These are phyloP conservation scores for Pygocentrus nattereri DNA, from an alignment of 2,797 vertebrate genomes.

Conservation along the genomic window DNA sequence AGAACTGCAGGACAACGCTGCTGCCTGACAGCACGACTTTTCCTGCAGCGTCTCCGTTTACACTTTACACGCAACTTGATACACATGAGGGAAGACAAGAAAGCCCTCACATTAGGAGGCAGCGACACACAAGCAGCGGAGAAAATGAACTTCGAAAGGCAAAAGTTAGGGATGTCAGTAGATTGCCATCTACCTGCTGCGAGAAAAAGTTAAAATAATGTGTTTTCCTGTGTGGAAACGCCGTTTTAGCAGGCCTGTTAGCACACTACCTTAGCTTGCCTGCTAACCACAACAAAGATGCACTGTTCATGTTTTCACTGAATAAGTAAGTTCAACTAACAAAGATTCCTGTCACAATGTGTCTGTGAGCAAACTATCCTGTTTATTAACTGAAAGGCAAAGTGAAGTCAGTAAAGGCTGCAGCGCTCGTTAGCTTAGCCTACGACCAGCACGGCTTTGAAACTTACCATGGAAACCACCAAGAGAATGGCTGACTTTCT, in stretches of 20 bases:
- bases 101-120: not conserved
- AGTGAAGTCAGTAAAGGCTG: not conserved
- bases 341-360: not conserved
- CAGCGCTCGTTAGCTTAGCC: not conserved
- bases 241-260: conserved; percentile 1
- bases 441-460: not conserved
- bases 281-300: not conserved
- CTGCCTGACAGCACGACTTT: not conserved
- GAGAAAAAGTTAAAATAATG: too few relatives aligned
- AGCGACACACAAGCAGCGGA: not conserved
- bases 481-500: not conserved
- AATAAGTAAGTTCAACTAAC: not conserved
- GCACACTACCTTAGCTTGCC: not conserved
- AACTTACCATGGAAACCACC: conserved; percentile 48
- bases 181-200: not conserved
- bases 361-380: not conserved
- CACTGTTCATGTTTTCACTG: not conserved
- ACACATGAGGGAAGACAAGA: conserved; percentile 28
- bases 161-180: too few relatives aligned
- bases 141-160: not conserved
- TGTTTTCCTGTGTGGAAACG: not conserved
- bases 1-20: conserved; percentile 16
- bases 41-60: conserved; percentile 47
- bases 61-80: conserved; percentile 51
- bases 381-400: not conserved